Evolutionary conservation across 2,888 invertebrate genomes (phyloP), one percentile per base, ranked within the genome.

Genomic region (Schizaphis graminum): DNA sequence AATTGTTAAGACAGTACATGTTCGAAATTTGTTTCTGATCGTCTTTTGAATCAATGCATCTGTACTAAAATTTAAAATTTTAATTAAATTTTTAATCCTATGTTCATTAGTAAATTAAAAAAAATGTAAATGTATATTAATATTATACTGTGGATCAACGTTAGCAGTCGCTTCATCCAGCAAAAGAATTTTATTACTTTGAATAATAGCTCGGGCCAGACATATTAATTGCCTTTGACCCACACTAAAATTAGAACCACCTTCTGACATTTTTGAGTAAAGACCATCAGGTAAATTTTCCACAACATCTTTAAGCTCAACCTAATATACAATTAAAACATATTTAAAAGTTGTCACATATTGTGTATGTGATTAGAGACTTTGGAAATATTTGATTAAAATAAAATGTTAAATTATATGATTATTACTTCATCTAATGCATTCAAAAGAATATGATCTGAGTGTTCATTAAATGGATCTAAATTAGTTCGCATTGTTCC

Each of bases 101-200:
- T 24, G 21, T 21, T 35, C 2, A 77, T 35, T 21, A 4, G 21
- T 77, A 8, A 21, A 77, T 77, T 35, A 5, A 67, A 35, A 35
- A 61, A 13, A 61, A 61, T 47, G 0, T 47, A 35, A 21, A 35
- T 5, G 4, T 77, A 2, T 21, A 21, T 53, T 53, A 8, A 77
- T 77, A 24, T 77, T 77, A 3, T 77, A 77, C 77, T 98, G 98
- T 21, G 98, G 98, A 96, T 99, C 98, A 16, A 99, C 98, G 96
- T 98, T 99, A 3, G 98, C 98, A 0, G 99, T 99, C n/a, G 99
- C 99, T 96, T 99, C 99, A 95, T 99, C 99, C 95, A 99, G 96
- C 95, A 99, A 97, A 0, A 99, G 96, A 95, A 99, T 97, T 95
- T 97, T 97, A 96, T 98, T 98, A 95, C 97, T 97, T 49, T 98